A percentile compares a stretch with the other conserved stretches of the same genome.
These are phyloP conservation scores for Elachura formosa DNA, from an alignment of 2,113 vertebrate species.

Conservation along the genomic window DNA sequence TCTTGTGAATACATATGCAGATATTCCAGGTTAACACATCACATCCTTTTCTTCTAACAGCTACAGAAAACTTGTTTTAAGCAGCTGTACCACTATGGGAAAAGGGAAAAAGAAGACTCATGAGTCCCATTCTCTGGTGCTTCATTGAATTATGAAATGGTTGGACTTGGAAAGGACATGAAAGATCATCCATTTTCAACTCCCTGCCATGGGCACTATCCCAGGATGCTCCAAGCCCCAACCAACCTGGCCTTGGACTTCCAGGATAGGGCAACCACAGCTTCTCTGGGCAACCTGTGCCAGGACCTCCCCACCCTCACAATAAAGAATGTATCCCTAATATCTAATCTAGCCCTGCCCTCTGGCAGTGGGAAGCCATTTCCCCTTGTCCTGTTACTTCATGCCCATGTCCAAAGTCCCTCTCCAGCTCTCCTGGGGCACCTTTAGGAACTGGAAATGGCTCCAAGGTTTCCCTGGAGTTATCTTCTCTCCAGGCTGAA, in stretches of 20 bases:
- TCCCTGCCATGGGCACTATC: neutral
- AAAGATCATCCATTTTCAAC: neutral
- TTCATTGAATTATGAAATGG: neutral
- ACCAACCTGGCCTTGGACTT: neutral
- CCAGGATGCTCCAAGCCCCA: neutral
- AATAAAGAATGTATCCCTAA: neutral
- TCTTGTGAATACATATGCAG: neutral
- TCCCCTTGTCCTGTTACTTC: neutral
- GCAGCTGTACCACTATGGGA: neutral
- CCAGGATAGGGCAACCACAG: neutral
- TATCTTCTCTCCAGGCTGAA: neutral
- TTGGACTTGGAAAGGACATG: neutral
- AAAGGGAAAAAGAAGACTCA: neutral
- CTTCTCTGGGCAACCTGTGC: neutral
- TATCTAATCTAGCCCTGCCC: neutral
- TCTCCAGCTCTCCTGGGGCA: neutral
- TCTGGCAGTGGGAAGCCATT: neutral
- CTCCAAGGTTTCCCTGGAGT: neutral
- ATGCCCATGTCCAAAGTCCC: neutral
- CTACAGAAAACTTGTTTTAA: neutral
- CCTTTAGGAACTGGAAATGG: neutral
- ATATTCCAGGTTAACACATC: neutral
- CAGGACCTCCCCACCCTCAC: neutral
- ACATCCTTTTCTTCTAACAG: neutral
- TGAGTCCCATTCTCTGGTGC: neutral